These are phyloP conservation scores for Rhynchomys soricoides DNA, from an alignment of 2,113 vertebrate genomes.

Conservation along the genomic window DNA sequence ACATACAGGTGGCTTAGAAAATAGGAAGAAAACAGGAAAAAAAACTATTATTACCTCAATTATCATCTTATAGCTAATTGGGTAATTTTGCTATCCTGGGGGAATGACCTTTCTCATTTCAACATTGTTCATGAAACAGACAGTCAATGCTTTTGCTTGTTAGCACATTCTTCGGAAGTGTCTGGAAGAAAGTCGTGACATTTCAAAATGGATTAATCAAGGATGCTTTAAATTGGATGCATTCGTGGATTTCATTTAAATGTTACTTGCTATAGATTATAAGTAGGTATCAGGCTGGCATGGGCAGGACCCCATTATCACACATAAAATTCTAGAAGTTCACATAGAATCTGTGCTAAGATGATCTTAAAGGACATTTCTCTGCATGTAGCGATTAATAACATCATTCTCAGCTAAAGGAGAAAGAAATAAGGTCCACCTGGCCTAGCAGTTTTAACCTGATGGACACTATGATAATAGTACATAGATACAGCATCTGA, in stretches of 20 bases:
- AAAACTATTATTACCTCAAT: conserved; percentile 25
- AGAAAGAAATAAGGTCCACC: not conserved
- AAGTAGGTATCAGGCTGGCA: not conserved
- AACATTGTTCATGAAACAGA: not conserved
- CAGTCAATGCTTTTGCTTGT: conserved; percentile 14
- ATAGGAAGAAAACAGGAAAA: conserved; percentile 32
- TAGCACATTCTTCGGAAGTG: not conserved
- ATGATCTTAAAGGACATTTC: not conserved
- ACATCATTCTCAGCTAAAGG: not conserved
- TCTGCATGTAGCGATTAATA: not conserved
- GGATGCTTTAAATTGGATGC: conserved; percentile 20
- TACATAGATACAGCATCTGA: not conserved
- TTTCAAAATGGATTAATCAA: conserved; percentile 51
- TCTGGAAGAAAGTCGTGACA: conserved; percentile 44
- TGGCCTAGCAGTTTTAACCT: not conserved
- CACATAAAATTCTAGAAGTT: conserved; percentile 15
- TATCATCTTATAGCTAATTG: not conserved
- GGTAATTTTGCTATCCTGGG: not conserved
- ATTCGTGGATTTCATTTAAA: conserved; percentile 55
- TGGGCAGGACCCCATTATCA: not conserved
- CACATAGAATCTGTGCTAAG: not conserved
- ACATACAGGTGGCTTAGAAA: conserved; percentile 42
- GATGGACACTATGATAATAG: not conserved
- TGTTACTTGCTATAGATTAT: conserved; percentile 20
- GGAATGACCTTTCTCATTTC: conserved; percentile 53